Conservation (phyloP, 2,113 vertebrate species). For the Psammodynastes pulverulentus region DNA sequence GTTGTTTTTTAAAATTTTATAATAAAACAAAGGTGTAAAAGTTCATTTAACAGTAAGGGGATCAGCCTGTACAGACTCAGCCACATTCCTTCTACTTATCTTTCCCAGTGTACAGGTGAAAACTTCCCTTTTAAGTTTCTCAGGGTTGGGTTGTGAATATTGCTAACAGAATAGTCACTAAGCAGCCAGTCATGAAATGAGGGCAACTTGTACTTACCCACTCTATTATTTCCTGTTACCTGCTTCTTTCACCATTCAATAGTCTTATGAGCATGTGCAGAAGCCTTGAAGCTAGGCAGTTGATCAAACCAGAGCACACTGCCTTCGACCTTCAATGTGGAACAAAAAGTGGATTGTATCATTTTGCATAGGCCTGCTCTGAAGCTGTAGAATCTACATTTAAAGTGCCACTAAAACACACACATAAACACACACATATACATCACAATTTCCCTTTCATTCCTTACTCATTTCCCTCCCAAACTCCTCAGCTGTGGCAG, state of each 20-base stretch:
- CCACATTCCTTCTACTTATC: too few relatives aligned
- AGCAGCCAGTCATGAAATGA: background rate
- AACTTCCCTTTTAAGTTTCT: background rate
- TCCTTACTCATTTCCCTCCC: conserved; percentile 15
- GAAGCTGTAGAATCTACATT: conserved; percentile 45
- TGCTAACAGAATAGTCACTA: background rate
- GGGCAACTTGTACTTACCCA: background rate
- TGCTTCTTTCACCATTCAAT: background rate
- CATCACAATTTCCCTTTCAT: background rate
- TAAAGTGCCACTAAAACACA: conserved; percentile 14
- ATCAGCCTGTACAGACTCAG: too few relatives aligned
- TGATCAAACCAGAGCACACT: background rate
- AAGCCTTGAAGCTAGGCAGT: background rate
- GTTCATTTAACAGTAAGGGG: too few relatives aligned
- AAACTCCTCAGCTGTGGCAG: conserved; percentile 62
- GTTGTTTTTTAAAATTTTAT: too few relatives aligned
- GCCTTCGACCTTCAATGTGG: background rate
- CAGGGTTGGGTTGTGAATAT: background rate
- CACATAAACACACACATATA: background rate
- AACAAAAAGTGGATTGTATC: background rate
- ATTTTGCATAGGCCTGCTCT: background rate
- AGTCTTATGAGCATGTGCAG: background rate
- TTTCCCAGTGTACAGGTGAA: too few relatives aligned
- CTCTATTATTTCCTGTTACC: background rate
- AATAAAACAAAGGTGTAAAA: too few relatives aligned